Evolutionary conservation across 2,888 invertebrate genomes (phyloP).

Genomic region (Agonopterix heracliana): DNA sequence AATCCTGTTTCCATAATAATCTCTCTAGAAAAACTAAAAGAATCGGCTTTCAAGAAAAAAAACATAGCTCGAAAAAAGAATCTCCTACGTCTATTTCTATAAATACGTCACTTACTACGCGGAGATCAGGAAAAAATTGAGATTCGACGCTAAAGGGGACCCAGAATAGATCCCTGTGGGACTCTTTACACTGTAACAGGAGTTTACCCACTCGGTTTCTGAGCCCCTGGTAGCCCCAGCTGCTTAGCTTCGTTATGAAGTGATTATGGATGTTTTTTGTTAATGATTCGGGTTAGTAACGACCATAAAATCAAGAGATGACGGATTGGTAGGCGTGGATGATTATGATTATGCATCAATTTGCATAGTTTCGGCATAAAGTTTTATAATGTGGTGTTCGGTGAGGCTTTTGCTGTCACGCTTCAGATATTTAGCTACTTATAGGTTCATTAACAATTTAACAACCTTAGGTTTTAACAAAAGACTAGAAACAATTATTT

Average conservation of each 20-base stretch:
- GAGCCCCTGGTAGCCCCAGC: slow-evolving; percentile 5
- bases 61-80: slow-evolving; percentile 28
- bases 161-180: slow-evolving; percentile 72
- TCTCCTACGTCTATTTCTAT: slow-evolving; percentile 59
- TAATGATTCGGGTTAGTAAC: slow-evolving; percentile 2
- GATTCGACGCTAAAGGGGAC: slow-evolving; percentile 49
- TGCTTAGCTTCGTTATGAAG: slow-evolving; percentile 13
- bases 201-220: slow-evolving; percentile 42
- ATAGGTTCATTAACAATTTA: background rate
- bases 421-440: slow-evolving; percentile 3
- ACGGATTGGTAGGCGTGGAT: background rate
- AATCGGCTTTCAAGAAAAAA: slow-evolving; percentile 40
- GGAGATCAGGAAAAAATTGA: slow-evolving; percentile 32
- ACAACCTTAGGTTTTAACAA: background rate
- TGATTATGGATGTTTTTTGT: slow-evolving; percentile 6
- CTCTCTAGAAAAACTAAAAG: slow-evolving; percentile 16
- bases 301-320: slow-evolving; percentile 1
- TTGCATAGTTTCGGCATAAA: slow-evolving; percentile 1
- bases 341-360: background rate
- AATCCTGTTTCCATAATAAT: slow-evolving; percentile 1
- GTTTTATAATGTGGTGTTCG: background rate
- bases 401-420: no score
- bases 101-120: slow-evolving; percentile 63
- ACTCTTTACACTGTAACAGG: slow-evolving; percentile 56
- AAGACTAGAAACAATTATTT: slow-evolving; percentile 1